Base-by-base conservation (phyloP, 2,113 vertebrate species). In the Oryzias curvinotus region DNA sequence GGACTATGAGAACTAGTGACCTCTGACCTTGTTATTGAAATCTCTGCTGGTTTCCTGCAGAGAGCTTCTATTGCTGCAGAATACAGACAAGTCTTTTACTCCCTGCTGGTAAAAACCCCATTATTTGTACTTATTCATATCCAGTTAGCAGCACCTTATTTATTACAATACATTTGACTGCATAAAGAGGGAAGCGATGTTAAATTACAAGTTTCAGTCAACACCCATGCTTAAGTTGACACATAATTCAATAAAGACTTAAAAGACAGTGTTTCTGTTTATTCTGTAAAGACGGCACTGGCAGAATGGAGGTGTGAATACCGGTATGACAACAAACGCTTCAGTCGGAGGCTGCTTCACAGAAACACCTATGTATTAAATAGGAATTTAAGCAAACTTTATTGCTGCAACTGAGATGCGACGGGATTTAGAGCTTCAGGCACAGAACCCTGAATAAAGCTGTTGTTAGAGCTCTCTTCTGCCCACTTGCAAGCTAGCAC, bases 21-120 rank as follows among this genome's bases (percentile, higher is more conserved):
- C 83, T 75, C 44, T 81, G 78, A 84, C 74, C 77, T 54, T 30
- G 57, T 55, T 54, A 43, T 48, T 21, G 68, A 80, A 75, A 57
- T 55, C 53, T 66, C 59, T 36, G 30, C 67, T 68, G 73, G 79
- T 61, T 77, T 73, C 47, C 58, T 71, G 55, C 65, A 56, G 65
- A 63, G 36, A 23, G 43, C 44, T 58, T 30, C 36, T n/a, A 41
- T 23, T 42, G 49, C 44, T 51, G 14, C 5, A 26, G 48, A 68
- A 42, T 16, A 19, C 47, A 51, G 18, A 23, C 19, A 17, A 21
- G 43, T 49, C 56, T 52, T 42, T 17, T 16, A 14, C 17, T 5
- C 18, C 36, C 23, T 62, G 53, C 63, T 51, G 50, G 42, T 63
- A 56, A 17, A 13, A 42, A 23, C 44, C 3, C 17, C 16, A 14